A percentile compares a stretch with the other conserved stretches of the same genome.
These are phyloP conservation scores for Amphiprion clarkii DNA, from an alignment of 2,797 vertebrate genomes.

Conservation along the genomic window DNA sequence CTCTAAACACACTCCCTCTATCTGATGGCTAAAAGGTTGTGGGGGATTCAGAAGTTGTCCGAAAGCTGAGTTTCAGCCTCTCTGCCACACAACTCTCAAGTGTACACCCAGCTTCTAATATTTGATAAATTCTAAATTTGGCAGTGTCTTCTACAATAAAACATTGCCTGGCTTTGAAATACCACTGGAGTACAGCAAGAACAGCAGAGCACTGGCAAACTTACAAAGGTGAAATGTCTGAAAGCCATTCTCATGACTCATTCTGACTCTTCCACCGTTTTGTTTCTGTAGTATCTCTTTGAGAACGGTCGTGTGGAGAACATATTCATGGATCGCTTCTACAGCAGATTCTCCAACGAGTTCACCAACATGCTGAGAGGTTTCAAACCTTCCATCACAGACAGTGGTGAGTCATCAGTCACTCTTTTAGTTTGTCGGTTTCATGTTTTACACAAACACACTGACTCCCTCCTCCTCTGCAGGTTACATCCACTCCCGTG, in stretches of 20 bases:
- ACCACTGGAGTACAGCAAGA: not conserved
- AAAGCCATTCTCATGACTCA: not conserved
- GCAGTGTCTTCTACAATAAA: too few species aligned
- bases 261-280: not conserved
- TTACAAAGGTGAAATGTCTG: not conserved
- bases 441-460: not conserved
- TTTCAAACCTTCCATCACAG: constrained; percentile 92
- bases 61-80: too few species aligned
- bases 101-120: too few species aligned
- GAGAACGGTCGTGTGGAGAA: constrained; percentile 98
- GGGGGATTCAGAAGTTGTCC: too few species aligned
- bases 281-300: constrained; percentile 90
- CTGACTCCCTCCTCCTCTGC: not conserved
- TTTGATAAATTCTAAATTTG: too few species aligned
- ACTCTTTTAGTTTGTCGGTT: not conserved
- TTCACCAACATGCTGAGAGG: constrained; percentile 92
- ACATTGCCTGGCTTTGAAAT: too few species aligned
- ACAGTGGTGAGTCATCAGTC: constrained; percentile 87
- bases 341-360: constrained; percentile 93
- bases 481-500: constrained; percentile 95
- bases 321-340: constrained; percentile 98
- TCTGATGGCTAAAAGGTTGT: too few species aligned
- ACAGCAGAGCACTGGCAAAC: too few species aligned
- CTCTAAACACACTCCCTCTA: too few species aligned
- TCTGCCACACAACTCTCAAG: too few species aligned